Evolutionary conservation across 2,888 invertebrate genomes (phyloP).

Genomic region (Nasonia oneida): DNA sequence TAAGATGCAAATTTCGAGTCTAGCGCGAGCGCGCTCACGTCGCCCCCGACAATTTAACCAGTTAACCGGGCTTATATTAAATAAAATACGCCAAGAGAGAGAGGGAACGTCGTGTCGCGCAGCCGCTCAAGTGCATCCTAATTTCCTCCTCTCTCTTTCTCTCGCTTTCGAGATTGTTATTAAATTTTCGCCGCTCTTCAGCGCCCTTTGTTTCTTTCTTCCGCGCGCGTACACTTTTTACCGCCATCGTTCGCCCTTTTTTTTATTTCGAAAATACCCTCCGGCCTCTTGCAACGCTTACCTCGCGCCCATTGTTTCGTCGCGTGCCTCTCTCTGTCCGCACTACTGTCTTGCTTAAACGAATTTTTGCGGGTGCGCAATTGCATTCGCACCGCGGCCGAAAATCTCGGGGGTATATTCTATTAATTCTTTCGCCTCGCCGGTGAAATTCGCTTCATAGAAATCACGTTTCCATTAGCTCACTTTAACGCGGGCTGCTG

Average conservation of each 20-base stretch:
- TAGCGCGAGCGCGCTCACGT: constrained; percentile 41
- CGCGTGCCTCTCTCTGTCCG: not conserved
- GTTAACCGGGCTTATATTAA: constrained; percentile 76
- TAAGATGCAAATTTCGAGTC: constrained; percentile 77
- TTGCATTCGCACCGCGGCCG: constrained; percentile 27
- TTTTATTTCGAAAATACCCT: not conserved
- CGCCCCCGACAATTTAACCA: constrained; percentile 75
- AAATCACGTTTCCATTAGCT: constrained; percentile 16
- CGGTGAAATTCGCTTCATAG: constrained; percentile 30
- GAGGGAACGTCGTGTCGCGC: constrained; percentile 22
- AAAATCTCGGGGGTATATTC: constrained; percentile 34
- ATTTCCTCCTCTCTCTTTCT: constrained; percentile 67
- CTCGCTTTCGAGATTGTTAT: constrained; percentile 16
- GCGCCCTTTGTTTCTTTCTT: not conserved
- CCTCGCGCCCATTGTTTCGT: not conserved
- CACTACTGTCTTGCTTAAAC: not conserved
- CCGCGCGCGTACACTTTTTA: not conserved
- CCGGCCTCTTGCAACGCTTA: not conserved
- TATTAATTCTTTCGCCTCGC: constrained; percentile 3
- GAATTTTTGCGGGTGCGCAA: constrained; percentile 13
- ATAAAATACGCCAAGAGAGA: constrained; percentile 71
- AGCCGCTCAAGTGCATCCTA: constrained; percentile 66
- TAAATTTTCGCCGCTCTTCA: constrained; percentile 9
- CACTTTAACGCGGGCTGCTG: not conserved
- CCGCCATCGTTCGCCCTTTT: not conserved